phyloP scores from a whole-genome alignment of 2,888 invertebrate genomes.

The Pecten maximus region DNA sequence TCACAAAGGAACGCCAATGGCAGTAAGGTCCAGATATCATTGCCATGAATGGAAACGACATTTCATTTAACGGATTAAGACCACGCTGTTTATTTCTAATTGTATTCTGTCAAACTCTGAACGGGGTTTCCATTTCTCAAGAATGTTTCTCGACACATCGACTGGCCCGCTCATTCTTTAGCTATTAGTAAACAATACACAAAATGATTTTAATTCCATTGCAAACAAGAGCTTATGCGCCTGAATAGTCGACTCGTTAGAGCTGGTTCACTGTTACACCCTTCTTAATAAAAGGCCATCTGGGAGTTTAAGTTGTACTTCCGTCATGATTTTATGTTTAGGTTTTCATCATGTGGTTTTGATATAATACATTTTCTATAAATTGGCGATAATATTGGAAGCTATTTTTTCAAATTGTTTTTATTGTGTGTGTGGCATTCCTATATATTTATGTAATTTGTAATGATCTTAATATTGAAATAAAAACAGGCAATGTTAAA shows the following conservation, averaged over 20 bases:
- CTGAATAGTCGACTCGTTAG: neutral
- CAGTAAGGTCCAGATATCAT: neutral
- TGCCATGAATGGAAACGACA: neutral
- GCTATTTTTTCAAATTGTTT: too few species aligned
- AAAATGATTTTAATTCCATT: constrained; percentile 8
- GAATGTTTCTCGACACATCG: neutral
- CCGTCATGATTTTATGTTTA: neutral
- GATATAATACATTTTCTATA: too few species aligned
- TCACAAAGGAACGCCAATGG: constrained; percentile 4
- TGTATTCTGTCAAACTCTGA: constrained; percentile 20
- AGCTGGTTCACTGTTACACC: neutral
- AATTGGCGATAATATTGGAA: too few species aligned
- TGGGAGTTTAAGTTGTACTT: neutral
- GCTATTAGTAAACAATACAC: constrained; percentile 54
- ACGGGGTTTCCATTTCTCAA: constrained; percentile 20
- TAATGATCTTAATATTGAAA: too few species aligned
- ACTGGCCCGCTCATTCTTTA: constrained; percentile 47
- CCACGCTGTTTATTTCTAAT: neutral
- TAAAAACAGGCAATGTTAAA: too few species aligned
- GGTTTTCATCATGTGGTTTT: too few species aligned
- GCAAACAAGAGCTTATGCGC: constrained; percentile 3
- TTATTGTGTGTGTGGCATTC: too few species aligned
- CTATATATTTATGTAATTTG: too few species aligned
- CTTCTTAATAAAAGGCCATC: neutral
- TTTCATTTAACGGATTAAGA: constrained; percentile 20